Percentiles rank a stretch among this genome's conserved stretches.
Conservation (phyloP, 2,113 vertebrate species). For the Lasiurus borealis region DNA sequence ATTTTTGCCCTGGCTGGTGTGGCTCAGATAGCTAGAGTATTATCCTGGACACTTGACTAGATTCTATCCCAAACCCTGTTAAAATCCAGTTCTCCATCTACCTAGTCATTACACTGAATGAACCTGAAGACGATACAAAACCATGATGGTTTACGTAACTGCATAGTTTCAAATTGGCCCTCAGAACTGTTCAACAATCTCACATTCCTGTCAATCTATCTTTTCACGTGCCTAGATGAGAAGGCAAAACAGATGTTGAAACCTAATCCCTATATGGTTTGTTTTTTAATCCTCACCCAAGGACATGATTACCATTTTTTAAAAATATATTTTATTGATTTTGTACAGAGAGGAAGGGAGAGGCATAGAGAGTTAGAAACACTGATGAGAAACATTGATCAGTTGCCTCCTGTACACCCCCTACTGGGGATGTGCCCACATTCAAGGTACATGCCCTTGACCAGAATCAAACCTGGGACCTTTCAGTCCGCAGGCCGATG, state of each 20-base stretch:
- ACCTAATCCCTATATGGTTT: not conserved
- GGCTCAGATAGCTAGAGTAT: too few species aligned
- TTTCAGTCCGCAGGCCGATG: too few species aligned
- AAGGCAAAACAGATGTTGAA: not conserved
- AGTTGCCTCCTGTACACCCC: too few species aligned
- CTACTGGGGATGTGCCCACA: too few species aligned
- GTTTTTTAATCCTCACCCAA: not conserved
- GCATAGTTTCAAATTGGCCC: not conserved
- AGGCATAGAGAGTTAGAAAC: too few species aligned
- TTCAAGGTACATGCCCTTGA: too few species aligned
- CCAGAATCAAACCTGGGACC: too few species aligned
- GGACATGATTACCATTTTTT: not conserved
- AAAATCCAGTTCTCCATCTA: not conserved
- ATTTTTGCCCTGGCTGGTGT: too few species aligned
- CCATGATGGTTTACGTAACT: not conserved
- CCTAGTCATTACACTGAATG: not conserved
- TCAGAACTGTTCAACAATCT: not conserved
- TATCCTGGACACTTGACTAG: not conserved
- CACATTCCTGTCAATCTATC: not conserved
- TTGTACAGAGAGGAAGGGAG: too few species aligned
- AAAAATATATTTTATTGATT: too few species aligned
- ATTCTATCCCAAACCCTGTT: not conserved
- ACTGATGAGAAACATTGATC: too few species aligned
- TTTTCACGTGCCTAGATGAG: not conserved
- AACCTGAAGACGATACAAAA: constrained; percentile 17